A percentile compares a stretch with the other conserved stretches of the same genome.
phyloP scores from a whole-genome alignment of 2,888 invertebrate genomes.

The Dicyrtomina minuta region DNA sequence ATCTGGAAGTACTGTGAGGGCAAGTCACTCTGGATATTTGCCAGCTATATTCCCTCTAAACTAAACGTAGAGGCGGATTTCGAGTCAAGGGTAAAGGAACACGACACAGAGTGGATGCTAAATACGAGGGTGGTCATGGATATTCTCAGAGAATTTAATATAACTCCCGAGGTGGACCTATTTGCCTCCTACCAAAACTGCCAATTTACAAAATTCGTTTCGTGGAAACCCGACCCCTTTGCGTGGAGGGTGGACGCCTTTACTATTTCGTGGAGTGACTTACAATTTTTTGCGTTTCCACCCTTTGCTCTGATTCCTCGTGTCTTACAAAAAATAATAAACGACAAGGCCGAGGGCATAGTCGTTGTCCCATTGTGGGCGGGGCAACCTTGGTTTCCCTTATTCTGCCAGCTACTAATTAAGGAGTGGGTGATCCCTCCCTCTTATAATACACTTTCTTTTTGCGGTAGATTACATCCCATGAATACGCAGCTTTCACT shows the following conservation, averaged over 20 bases:
- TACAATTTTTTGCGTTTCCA: slow-evolving; percentile 15
- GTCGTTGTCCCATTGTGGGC: slow-evolving; percentile 16
- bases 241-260: slow-evolving; percentile 9
- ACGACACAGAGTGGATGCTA: slow-evolving; percentile 18
- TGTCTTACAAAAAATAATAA: slow-evolving; percentile 20
- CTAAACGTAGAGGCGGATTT: too few species aligned
- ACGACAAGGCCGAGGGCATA: slow-evolving; percentile 6
- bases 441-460: too few species aligned
- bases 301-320: too few species aligned
- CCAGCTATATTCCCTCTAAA: too few species aligned
- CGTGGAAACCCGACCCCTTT: slow-evolving; percentile 15
- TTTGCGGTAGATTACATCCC: too few species aligned
- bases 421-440: too few species aligned
- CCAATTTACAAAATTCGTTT: background rate
- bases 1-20: slow-evolving; percentile 36
- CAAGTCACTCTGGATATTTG: too few species aligned
- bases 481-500: too few species aligned
- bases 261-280: background rate
- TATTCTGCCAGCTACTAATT: background rate
- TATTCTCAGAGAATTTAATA: background rate
- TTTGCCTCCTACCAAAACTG: background rate
- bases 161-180: slow-evolving; percentile 1
- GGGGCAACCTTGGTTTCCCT: slow-evolving; percentile 17
- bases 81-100: too few species aligned
- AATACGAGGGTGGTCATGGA: background rate